Base-by-base conservation (phyloP, 2,113 vertebrate species). In the Glaucomys volans region DNA sequence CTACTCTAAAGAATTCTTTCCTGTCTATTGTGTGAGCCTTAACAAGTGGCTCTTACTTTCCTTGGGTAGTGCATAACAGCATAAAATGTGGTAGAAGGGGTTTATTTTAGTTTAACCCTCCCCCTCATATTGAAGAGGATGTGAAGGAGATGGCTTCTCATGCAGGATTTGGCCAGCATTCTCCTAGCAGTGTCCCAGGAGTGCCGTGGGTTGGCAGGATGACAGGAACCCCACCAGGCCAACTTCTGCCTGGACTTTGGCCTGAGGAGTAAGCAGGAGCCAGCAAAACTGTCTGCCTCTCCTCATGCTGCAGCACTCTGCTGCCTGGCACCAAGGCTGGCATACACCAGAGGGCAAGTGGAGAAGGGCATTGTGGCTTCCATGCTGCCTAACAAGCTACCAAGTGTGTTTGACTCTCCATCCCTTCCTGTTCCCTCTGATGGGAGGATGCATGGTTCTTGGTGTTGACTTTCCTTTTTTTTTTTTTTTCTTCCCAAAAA, bases 191-290 rank as follows among this genome's bases (percentile, higher is more conserved):
- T 72, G 87, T 94, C 93, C 95, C 96, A 12, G 93, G 83, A 87
- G 93, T 93, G 93, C 94, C 18, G 1, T 40, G 86, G 69, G 12
- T 97, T 97, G 97, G 97, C 97, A 96, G 91, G 47, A 54, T 0
- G 47, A 96, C 96, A 96, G 96, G 87, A 97, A 90, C 86, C 96
- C 94, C 96, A 87, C 91, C 74, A 95, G 47, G 97, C 94, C 86
- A 97, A 90, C 97, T 98, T 96, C 97, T 98, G 97, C 97, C 93
- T 91, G 97, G 95, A 96, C 92, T 91, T 91, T 62, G 83, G 94
- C 96, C 97, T 91, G 69, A 94, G 85, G 87, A 87, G 57, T 85
- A 52, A 95, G 74, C 85, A 54, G 88, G 42, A 97, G 87, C 95
- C 85, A 74, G 83, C 80, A 83, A 59, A 91, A 77, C 79, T 80